Evolutionary conservation across 2,797 vertebrate genomes (phyloP).

Genomic region (Somateria mollissima): DNA sequence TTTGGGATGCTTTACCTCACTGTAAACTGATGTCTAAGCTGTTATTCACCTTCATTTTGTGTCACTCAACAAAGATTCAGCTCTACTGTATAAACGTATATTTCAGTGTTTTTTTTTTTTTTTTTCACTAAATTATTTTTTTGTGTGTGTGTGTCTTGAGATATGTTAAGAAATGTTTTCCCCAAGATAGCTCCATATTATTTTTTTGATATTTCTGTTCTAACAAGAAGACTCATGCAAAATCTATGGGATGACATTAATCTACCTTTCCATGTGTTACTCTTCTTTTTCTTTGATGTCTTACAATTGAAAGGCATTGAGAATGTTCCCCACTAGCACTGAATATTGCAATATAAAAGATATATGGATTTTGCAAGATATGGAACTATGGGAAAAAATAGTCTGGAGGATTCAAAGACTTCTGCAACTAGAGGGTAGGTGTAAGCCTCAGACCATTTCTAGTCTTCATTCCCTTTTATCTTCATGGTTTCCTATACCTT

Average conservation of each 20-base stretch:
- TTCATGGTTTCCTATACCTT: slow-evolving; percentile 12
- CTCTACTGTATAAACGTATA: not conserved
- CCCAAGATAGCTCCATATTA: fast-evolving
- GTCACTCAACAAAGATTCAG: fast-evolving
- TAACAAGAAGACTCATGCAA: not conserved
- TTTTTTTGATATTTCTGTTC: not conserved
- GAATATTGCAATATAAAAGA: slow-evolving; percentile 53
- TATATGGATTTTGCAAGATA: not conserved
- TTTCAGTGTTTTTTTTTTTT: not conserved
- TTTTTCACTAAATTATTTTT: not conserved
- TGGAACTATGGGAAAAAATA: not conserved
- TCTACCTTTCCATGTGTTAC: not conserved
- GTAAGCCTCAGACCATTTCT: slow-evolving; percentile 38
- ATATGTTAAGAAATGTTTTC: not conserved
- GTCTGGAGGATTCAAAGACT: slow-evolving; percentile 43
- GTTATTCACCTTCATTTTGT: not conserved
- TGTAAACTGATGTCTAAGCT: not conserved
- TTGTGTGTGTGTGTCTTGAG: not conserved
- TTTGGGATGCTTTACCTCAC: not conserved
- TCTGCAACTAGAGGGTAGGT: not conserved
- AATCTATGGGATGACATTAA: not conserved
- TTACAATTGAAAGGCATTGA: slow-evolving; percentile 20
- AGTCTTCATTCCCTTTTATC: slow-evolving; percentile 43
- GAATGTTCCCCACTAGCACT: slow-evolving; percentile 11
- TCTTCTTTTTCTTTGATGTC: slow-evolving; percentile 26